Evolutionary conservation across 2,113 vertebrate genomes (phyloP), one percentile per base, ranked within the genome.

Genomic region (Neoarius graeffei): DNA sequence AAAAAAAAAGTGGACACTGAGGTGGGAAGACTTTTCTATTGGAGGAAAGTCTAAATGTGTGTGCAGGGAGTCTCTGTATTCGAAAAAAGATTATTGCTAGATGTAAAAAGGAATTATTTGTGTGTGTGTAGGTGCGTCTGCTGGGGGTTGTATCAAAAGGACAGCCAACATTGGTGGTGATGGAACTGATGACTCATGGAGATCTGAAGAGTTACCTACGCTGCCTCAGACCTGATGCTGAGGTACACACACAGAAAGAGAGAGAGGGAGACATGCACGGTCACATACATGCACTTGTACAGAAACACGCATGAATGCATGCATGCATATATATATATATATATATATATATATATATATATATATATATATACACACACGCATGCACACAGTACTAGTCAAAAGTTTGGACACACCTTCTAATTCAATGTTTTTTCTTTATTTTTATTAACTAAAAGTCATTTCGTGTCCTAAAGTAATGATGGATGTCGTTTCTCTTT

Each of bases 111-210:
- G 25, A 5, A 27, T 67, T 71, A 20, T 66, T 95, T 99, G 30
- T 23, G 30, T n/a, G 62, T 23, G 15, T 67, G 27, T 71, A 99
- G 98, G 98, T 99, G 15, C 97, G 98, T 66, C 95, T 99, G 87
- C 91, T 99, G 0, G 98, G 98, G 1, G 98, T 99, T 83, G 98
- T 99, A 23, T 99, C 98, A 11, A 99, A 97, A 91, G 98, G 97
- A 17, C 98, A 99, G 54, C 98, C 98, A 0, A 97, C 98, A 0
- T 94, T 99, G 86, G 98, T 99, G 5, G 96, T 99, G 86, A 99
- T 99, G 98, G 98, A 99, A 93, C 86, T 99, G 86, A 99, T 99
- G 98, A 97, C 97, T 20, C 97, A 99, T 0, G 98, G 98, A 0
- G 98, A 99, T 84, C 90, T 99, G 88, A 99, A 99, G 89, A 99